These are phyloP conservation scores for Campoletis raptor DNA, from an alignment of 2,888 invertebrate genomes.

Conservation along the genomic window DNA sequence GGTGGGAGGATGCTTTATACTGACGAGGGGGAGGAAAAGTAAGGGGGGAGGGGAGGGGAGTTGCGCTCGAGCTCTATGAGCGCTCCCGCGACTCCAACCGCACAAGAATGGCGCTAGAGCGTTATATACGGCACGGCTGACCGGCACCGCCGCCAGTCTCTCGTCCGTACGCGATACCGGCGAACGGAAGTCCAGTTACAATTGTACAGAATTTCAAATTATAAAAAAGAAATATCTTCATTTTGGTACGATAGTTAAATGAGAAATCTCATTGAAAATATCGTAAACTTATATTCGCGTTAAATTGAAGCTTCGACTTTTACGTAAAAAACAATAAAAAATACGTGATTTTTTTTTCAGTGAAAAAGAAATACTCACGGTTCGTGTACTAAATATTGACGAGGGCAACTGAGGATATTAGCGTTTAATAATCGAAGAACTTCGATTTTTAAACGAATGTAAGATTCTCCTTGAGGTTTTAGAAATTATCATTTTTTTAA, in stretches of 20 bases:
- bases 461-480: conserved; percentile 36
- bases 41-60: conserved; percentile 29
- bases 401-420: conserved; percentile 17
- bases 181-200: conserved; percentile 60
- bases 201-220: conserved; percentile 13
- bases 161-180: conserved; percentile 77
- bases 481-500: neutral
- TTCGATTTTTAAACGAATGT: conserved; percentile 37
- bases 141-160: conserved; percentile 81
- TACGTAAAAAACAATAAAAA: neutral
- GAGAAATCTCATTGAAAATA: neutral
- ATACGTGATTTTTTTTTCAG: neutral
- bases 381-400: conserved; percentile 43
- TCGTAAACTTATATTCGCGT: neutral
- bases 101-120: conserved; percentile 72
- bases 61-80: conserved; percentile 53
- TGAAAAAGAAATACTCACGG: conserved; percentile 1
- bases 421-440: conserved; percentile 10
- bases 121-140: conserved; percentile 82
- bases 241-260: neutral
- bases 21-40: conserved; percentile 37
- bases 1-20: conserved; percentile 53
- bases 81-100: conserved; percentile 58
- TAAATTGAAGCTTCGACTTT: neutral
- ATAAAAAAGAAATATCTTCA: neutral